Evolutionary conservation across 1,140 invertebrate species (phyloP).

Genomic region (Trichomalopsis sarcophagae): DNA sequence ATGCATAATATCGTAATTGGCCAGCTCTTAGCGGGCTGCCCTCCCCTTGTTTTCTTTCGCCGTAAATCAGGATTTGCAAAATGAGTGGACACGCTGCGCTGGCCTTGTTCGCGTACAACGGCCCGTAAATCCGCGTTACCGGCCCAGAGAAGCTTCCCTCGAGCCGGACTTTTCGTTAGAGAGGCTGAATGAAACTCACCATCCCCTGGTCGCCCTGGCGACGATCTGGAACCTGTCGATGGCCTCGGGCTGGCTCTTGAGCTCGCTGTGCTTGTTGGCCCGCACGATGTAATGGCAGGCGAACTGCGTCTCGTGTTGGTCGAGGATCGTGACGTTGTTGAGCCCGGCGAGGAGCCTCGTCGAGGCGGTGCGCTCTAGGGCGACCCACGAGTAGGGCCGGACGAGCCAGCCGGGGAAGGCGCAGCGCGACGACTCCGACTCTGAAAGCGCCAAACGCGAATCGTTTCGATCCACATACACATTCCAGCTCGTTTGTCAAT

Average conservation of each 20-base stretch:
- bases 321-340: conserved; percentile 67
- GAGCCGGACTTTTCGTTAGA: too few relatives aligned
- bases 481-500: background rate
- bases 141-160: background rate
- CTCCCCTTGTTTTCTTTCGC: background rate
- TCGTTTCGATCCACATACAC: too few relatives aligned
- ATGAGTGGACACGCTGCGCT: conserved; percentile 42
- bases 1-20: too few relatives aligned
- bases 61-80: conserved; percentile 52
- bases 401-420: conserved; percentile 64
- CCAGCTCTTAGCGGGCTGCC: background rate
- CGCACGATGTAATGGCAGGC: conserved; percentile 61
- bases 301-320: conserved; percentile 67
- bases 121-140: conserved; percentile 42
- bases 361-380: conserved; percentile 63
- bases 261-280: conserved; percentile 44
- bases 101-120: too few relatives aligned
- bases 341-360: conserved; percentile 62
- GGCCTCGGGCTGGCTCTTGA: conserved; percentile 37
- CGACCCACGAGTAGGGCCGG: conserved; percentile 64
- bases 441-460: conserved; percentile 54
- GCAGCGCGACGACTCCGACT: conserved; percentile 59
- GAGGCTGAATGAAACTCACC: conserved; percentile 59
- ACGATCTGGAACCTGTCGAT: conserved; percentile 62
- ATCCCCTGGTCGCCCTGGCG: conserved; percentile 66